Base-by-base conservation (phyloP, 2,888 invertebrate genomes). In the Watsonalla binaria region DNA sequence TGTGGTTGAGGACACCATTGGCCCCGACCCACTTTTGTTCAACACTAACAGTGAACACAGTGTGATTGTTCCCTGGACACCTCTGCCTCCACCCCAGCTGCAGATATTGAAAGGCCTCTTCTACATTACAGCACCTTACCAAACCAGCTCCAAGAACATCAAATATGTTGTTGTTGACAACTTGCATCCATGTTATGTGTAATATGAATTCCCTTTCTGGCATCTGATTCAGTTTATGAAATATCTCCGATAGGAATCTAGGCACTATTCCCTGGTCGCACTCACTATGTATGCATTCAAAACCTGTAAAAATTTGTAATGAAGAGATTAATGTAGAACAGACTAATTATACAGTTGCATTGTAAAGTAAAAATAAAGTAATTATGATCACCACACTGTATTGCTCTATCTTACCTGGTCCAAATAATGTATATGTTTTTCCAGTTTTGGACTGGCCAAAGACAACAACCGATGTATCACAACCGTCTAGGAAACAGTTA, bases 181-280 rank as follows among this genome's bases (percentile, higher is more conserved):
- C 93, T 81, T 95, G 94, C 69, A 95, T 94, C 93, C 95, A 95
- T 47, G 94, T 94, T 58, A 95, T 92, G 68, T 94, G 94, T 5
- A 95, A 82, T 48, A 93, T 91, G 70, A 92, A 94, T 55, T 92
- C 94, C 62, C 94, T 91, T 60, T 94, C 94, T 52, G 92, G 90
- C 82, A 93, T 92, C 65, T 93, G 92, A 56, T 92, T 87, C 35
- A 95, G 86, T 72, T 93, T 93, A 42, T 92, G 92, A 71, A 95
- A 95, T 66, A 95, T 92, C 70, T 95, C 95, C 14, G 94, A 92
- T 15, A 95, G 91, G 70, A 94, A 95, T 57, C 95, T 84, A 15
- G 95, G 95, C 7, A 95, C 92, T 46, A 95, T 90, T 35, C 94
- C 94, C 77, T 95, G 94, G 67, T 95, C 94, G 61, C 92, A 92